A percentile compares a stretch with the other conserved stretches of the same genome.
Conservation (phyloP, 92 coral and sea anemone species). For the Porites divaricata region DNA sequence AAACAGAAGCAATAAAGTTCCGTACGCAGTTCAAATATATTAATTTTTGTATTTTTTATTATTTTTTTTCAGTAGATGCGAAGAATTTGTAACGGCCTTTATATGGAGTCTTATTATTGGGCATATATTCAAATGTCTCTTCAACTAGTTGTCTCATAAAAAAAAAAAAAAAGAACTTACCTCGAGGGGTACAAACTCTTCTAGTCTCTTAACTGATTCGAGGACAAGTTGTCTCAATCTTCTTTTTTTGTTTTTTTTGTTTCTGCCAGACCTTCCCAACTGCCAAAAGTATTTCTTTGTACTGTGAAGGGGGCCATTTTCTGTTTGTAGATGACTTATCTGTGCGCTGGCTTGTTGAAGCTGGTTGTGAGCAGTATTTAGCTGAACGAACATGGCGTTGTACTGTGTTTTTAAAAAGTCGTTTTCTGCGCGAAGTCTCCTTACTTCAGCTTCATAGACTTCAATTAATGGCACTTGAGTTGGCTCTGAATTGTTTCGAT, state of each 20-base stretch:
- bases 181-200: constrained; percentile 12
- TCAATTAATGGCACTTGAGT: not conserved
- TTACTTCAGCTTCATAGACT: constrained; percentile 1
- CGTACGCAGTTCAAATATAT: too few species aligned
- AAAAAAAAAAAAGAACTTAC: not conserved
- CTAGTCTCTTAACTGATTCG: not conserved
- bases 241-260: constrained; percentile 6
- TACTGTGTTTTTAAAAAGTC: not conserved
- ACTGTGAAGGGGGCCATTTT: too few species aligned
- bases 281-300: not conserved
- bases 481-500: too few species aligned
- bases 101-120: too few species aligned
- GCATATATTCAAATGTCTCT: not conserved
- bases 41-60: too few species aligned
- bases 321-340: too few species aligned
- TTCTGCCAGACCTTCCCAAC: not conserved
- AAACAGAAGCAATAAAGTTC: too few species aligned
- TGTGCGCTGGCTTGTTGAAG: too few species aligned
- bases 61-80: too few species aligned
- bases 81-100: too few species aligned
- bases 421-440: not conserved
- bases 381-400: not conserved
- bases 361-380: too few species aligned
- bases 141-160: not conserved
- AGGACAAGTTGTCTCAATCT: not conserved